Evolutionary conservation across 2,797 vertebrate species (phyloP).

Genomic region (Anolis apletophallus): DNA sequence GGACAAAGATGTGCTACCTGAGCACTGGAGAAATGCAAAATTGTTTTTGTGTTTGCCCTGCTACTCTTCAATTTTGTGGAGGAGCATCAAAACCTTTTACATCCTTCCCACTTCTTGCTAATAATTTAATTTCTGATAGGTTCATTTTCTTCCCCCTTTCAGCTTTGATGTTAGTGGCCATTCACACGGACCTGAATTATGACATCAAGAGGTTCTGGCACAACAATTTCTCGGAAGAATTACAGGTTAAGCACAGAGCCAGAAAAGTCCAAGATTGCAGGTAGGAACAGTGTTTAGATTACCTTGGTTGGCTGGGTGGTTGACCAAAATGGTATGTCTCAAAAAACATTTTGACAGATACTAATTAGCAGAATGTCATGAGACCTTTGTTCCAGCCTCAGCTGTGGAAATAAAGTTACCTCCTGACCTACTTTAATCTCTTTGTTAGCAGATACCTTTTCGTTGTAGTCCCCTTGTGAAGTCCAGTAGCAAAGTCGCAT

Average conservation of each 20-base stretch:
- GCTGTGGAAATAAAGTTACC: background rate
- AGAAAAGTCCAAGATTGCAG: constrained; percentile 88
- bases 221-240: constrained; percentile 87
- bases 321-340: background rate
- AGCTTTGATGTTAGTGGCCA: constrained; percentile 52
- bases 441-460: background rate
- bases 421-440: too few relatives aligned
- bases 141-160: constrained; percentile 41
- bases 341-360: fast-evolving
- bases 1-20: background rate
- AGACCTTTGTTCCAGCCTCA: background rate
- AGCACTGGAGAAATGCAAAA: background rate
- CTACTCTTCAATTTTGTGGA: background rate
- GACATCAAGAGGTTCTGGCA: constrained; percentile 88
- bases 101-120: background rate
- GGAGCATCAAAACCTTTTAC: background rate
- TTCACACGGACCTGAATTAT: constrained; percentile 80
- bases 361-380: background rate
- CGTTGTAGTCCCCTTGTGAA: background rate
- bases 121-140: background rate
- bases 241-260: constrained; percentile 89
- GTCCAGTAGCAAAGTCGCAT: background rate
- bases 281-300: constrained; percentile 71
- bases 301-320: background rate
- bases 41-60: background rate